Evolutionary conservation across 1,140 invertebrate genomes (phyloP), one percentile per base, ranked within the genome.

Genomic region (Palaemon carinicauda): DNA sequence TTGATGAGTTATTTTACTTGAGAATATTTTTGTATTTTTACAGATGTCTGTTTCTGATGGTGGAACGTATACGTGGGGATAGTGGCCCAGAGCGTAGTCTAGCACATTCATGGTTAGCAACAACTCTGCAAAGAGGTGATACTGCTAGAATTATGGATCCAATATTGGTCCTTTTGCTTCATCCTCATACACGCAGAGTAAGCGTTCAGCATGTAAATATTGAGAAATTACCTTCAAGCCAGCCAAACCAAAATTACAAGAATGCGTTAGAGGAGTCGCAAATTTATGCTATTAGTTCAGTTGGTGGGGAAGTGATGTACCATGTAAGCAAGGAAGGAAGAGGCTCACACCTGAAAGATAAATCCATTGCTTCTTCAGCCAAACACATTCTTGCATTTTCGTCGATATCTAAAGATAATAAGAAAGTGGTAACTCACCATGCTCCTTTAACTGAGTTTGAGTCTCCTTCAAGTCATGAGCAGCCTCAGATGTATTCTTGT

Each of bases 141-240:
- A 93, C 97, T 80, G 93, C 94, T 9, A 92, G 96, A 0, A 92
- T 98, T 31, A 92, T 98, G 9, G 96, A 96, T 89, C 96, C 97
- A 1, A 91, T 97, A 10, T 92, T 97, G 54, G 92, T 94, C 54
- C 95, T 97, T 91, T 91, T 98, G 2, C 92, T 98, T 1, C 94
- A 96, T 89, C 94, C 96, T 15, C 95, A 95, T 69, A 97, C 97
- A 0, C 95, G 96, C 80, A 93, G 97, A 33, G 94, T 98, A 87
- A 96, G 96, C 73, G 95, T 98, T 3, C 94, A 96, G 14, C 96
- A 97, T 90, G 95, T 97, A 1, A 96, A 95, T 90, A 94, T 97
- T 77, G 92, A 95, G 56, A 94, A 95, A 85, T 93, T 94, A n/a
- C 94, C 85, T 53, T 89, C 90, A 12, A 31, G 90, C 21, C 90